Evolutionary conservation across 2,113 vertebrate species (phyloP).

Genomic region (Cnemophilus loriae): DNA sequence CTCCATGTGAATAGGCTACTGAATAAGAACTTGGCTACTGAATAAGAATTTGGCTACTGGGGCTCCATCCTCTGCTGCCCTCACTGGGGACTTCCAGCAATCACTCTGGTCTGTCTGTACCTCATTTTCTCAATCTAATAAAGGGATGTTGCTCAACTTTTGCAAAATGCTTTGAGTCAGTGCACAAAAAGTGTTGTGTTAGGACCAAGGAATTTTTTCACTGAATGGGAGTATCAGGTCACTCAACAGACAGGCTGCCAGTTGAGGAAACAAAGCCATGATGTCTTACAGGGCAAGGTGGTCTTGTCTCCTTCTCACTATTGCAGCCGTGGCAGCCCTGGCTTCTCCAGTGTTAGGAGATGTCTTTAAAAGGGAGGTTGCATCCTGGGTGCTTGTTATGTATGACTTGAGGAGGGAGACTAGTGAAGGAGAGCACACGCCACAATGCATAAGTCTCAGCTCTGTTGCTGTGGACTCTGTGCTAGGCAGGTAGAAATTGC

Average conservation of each 20-base stretch:
- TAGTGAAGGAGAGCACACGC: neutral
- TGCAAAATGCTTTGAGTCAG: neutral
- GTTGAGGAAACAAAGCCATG: neutral
- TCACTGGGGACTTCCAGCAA: neutral
- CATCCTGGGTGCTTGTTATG: neutral
- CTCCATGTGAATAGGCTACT: neutral
- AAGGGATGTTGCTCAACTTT: constrained; percentile 7
- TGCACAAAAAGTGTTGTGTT: neutral
- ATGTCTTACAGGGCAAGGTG: neutral
- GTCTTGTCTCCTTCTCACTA: neutral
- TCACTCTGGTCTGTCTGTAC: neutral
- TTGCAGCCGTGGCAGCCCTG: neutral
- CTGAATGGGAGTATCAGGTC: neutral
- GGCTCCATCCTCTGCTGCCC: neutral
- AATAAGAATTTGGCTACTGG: neutral
- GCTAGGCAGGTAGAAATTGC: neutral
- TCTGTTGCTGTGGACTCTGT: neutral
- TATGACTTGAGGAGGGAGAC: neutral
- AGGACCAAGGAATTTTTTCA: neutral
- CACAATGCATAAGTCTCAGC: fast-evolving
- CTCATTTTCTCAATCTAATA: neutral
- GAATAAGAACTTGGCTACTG: neutral
- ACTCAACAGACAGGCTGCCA: neutral
- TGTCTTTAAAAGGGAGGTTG: neutral
- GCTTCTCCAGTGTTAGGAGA: neutral